Evolutionary conservation across 2,113 vertebrate species (phyloP).

Genomic region (Pelobates fuscus): DNA sequence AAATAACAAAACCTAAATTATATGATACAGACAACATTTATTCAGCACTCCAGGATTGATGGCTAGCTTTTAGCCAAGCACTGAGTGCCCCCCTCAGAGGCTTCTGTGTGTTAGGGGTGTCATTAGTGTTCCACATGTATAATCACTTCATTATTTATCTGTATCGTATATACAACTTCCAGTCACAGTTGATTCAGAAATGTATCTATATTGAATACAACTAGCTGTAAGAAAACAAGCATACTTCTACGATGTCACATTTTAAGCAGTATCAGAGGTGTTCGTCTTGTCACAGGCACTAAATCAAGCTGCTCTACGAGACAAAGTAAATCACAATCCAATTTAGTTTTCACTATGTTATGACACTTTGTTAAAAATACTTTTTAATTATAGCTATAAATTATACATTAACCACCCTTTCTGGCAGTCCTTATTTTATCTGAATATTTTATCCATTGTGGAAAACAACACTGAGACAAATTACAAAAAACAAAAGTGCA

Average conservation of each 20-base stretch:
- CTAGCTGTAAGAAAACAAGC: neutral
- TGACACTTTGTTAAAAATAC: constrained; percentile 78
- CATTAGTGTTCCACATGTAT: no score
- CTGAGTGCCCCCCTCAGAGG: no score
- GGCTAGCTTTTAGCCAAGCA: no score
- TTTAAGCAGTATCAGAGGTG: constrained; percentile 51
- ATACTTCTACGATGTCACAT: neutral
- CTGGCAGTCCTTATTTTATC: constrained; percentile 67
- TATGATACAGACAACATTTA: no score
- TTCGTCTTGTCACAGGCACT: constrained; percentile 67
- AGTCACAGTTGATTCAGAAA: no score
- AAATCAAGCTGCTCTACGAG: constrained; percentile 68
- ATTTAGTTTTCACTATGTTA: constrained; percentile 79
- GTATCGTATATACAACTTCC: no score
- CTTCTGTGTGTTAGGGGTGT: no score
- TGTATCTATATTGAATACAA: neutral
- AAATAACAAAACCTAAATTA: no score
- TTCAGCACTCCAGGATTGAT: no score
- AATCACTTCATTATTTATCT: no score
- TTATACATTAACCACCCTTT: constrained; percentile 75
- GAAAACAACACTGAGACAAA: constrained; percentile 50
- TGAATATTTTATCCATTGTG: constrained; percentile 62
- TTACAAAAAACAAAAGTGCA: constrained; percentile 41
- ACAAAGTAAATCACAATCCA: constrained; percentile 75
- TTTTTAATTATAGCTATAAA: constrained; percentile 81